Base-by-base conservation (phyloP, 2,113 vertebrate species). In the Thunnus thynnus region DNA sequence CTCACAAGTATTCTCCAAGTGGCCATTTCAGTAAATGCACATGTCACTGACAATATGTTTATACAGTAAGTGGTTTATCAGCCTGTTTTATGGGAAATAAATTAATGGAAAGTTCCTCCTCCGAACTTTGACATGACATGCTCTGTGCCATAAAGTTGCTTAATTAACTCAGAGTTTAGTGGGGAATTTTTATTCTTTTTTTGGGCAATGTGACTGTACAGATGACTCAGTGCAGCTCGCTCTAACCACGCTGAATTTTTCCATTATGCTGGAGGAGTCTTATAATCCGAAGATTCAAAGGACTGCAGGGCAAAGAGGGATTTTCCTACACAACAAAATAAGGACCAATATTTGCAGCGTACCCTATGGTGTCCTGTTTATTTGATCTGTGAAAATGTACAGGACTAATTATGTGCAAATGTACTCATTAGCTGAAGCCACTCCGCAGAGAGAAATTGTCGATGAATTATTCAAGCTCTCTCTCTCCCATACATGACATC, bases 391-490 rank as follows among this genome's bases (percentile, higher is more conserved):
- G 76, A 81, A 81, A 70, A 86, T 68, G 68, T 54, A 51, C 51
- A 72, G 60, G 44, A 50, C 56, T 91, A 90, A 90, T 91, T 89
- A 87, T 75, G 56, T 80, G 71, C 76, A 85, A 84, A 84, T 82
- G 67, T 73, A 76, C 66, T 91, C 83, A 89, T 88, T 89, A 91
- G 72, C 50, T 32, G 54, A 48, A 82, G 79, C 88, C 85, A 84
- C 76, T 85, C 78, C 56, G 46, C 57, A 54, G 72, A 88, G 76
- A 77, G 68, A 63, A 25, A 78, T 82, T 73, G 78, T 62, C 65
- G 65, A 91, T 93, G 69, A 93, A 93, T 93, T 88, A 93, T 93
- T 91, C 84, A 93, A 76, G 44, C 57, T 80, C 78, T 78, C 7
- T 41, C 72, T 78, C 87, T 62, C 57, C 66, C 76, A 63, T 76